Conservation (phyloP, 2,888 invertebrate genomes). For the Barypeithes pellucidus region DNA sequence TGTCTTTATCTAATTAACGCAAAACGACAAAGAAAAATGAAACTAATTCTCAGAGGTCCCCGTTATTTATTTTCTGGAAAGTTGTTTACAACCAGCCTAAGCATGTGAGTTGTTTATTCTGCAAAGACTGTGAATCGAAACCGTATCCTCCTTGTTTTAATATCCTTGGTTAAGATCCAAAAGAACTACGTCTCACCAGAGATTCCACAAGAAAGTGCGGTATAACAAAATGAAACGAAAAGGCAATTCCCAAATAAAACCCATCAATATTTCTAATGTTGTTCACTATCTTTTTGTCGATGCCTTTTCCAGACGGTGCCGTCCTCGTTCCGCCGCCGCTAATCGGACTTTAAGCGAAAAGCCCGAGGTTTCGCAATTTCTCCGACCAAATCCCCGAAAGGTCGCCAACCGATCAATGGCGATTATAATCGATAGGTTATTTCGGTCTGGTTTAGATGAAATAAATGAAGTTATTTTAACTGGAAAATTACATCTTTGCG, state of each 20-base stretch:
- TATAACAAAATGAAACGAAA: too few relatives aligned
- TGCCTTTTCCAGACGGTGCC: background rate
- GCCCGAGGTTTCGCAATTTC: slow-evolving; percentile 25
- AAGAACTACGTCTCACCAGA: too few relatives aligned
- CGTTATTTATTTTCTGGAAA: too few relatives aligned
- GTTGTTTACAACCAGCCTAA: too few relatives aligned
- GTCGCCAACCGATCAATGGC: slow-evolving; percentile 17
- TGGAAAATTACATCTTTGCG: background rate
- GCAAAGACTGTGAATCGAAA: too few relatives aligned
- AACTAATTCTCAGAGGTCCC: too few relatives aligned
- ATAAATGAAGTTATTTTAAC: background rate
- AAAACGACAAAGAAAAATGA: too few relatives aligned
- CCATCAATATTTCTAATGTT: background rate
- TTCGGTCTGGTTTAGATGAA: slow-evolving; percentile 5
- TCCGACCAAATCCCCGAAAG: slow-evolving; percentile 20
- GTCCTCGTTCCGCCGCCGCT: slow-evolving; percentile 11
- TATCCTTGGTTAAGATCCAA: too few relatives aligned
- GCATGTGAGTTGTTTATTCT: too few relatives aligned
- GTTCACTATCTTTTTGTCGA: background rate
- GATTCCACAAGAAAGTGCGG: too few relatives aligned
- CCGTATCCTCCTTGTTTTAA: too few relatives aligned
- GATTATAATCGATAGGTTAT: slow-evolving; percentile 21
- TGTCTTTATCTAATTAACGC: too few relatives aligned
- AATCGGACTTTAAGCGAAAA: slow-evolving; percentile 13
- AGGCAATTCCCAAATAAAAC: background rate